Base-by-base conservation (phyloP, 2,888 invertebrate genomes). In the Ochropleura plecta region DNA sequence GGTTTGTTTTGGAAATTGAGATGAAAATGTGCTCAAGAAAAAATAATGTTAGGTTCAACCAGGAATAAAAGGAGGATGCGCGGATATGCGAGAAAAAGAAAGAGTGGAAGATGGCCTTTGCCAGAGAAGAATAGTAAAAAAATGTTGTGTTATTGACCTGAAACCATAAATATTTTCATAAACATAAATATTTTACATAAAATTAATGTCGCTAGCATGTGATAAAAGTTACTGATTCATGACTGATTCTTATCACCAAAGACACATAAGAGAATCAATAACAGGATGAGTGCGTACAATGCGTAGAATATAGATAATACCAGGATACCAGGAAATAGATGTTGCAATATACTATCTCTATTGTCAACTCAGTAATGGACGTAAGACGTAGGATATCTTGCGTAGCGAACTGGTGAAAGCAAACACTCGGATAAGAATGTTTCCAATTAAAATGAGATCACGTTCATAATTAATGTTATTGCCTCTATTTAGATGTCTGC, bases 381-480 rank as follows among this genome's bases (percentile, higher is more conserved):
- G 16, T 60, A 42, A 67, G n/a, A 73, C 72, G 20, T 65, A 73
- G 68, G 70, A 60, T 69, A 68, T 71, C 51, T 67, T 68, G 77
- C 70, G 68, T 63, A 71, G 66, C 49, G 64, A 78, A 48, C 51
- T 64, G 57, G 79, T 74, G 86, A 83, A 86, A 85, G 81, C 79
- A 69, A 62, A 72, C 40, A 66, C 69, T 70, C 46, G 75, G 77
- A 81, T 76, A 84, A 79, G 66, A 88, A 86, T 79, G 78, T 84
- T 86, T 78, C 78, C 86, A 87, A 84, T 88, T 88, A 87, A 79
- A 84, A 74, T 82, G 88, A 79, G 86, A 86, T 84, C 88, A 82
- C 82, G 82, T 84, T 67, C 63, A 68, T 80, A 82, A 83, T 81
- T 77, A 82, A 86, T 82, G 69, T 71, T 79, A 81, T 83, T 81